Evolutionary conservation across 2,797 vertebrate genomes (phyloP).

Genomic region (Pseudomugil tenellus): DNA sequence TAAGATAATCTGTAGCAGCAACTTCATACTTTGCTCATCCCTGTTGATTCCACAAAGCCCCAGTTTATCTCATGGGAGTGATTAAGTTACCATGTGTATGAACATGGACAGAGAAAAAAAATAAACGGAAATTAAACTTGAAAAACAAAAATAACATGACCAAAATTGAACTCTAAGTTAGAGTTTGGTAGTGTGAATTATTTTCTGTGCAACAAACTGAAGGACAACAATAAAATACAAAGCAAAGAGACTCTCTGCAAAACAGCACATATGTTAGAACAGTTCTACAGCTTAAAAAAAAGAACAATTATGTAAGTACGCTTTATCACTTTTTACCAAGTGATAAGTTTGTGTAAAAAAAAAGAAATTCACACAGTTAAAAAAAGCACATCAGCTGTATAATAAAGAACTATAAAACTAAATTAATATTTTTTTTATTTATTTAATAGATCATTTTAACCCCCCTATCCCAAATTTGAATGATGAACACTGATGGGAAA

Average conservation of each 20-base stretch:
- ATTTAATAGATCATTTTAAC: conserved; percentile 83
- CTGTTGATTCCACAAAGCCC: conserved; percentile 96
- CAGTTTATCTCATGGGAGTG: conserved; percentile 84
- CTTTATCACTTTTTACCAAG: conserved; percentile 85
- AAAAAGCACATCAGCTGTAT: conserved; percentile 98
- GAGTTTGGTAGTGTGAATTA: conserved; percentile 79
- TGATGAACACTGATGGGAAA: conserved; percentile 86
- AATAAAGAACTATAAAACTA: conserved; percentile 99
- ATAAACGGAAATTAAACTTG: too few species aligned
- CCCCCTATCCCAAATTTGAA: conserved; percentile 83
- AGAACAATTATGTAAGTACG: conserved; percentile 86
- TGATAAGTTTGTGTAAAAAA: conserved; percentile 89
- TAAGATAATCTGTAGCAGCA: conserved; percentile 92
- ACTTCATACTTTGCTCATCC: conserved; percentile 99
- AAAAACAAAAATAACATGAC: conserved; percentile 60
- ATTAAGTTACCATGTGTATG: conserved; percentile 80
- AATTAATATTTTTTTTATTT: conserved; percentile 90
- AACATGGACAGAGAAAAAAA: conserved; percentile 66
- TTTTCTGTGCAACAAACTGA: conserved; percentile 80
- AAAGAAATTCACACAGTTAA: conserved; percentile 92
- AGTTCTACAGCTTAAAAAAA: conserved; percentile 90
- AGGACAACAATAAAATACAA: conserved; percentile 49
- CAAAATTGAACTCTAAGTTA: conserved; percentile 62
- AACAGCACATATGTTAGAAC: conserved; percentile 87
- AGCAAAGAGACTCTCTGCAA: conserved; percentile 83